Percentiles rank a stretch among this genome's conserved stretches.
phyloP scores from a whole-genome alignment of 2,113 vertebrate genomes.

The Solea senegalensis region DNA sequence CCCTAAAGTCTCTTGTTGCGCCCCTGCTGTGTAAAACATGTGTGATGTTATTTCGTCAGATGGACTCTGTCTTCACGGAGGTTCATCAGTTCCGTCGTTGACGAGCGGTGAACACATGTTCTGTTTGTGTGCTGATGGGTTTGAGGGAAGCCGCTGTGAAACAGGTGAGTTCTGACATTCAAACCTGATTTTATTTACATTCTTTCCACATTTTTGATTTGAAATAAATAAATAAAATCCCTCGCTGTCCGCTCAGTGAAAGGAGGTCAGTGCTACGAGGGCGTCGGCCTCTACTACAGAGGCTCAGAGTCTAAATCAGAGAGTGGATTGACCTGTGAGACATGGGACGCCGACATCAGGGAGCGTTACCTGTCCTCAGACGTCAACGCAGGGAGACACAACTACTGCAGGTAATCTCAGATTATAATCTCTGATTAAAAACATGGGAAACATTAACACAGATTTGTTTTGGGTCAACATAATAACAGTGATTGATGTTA shows the following conservation, averaged over 20 bases:
- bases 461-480: too few species aligned
- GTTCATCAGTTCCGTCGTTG: conserved; percentile 37
- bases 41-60: not conserved
- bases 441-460: too few species aligned
- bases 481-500: too few species aligned
- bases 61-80: conserved; percentile 67
- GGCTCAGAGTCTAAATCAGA: conserved; percentile 51
- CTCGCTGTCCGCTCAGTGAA: conserved; percentile 14
- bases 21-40: not conserved
- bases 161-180: conserved; percentile 45
- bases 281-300: conserved; percentile 65
- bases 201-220: not conserved
- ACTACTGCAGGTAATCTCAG: conserved; percentile 75
- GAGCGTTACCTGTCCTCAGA: conserved; percentile 28
- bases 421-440: too few species aligned
- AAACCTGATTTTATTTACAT: not conserved
- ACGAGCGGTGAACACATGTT: conserved; percentile 38
- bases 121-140: conserved; percentile 65
- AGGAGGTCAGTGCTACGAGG: conserved; percentile 53
- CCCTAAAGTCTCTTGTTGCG: too few species aligned
- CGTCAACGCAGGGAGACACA: conserved; percentile 68
- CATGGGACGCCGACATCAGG: conserved; percentile 59
- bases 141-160: conserved; percentile 67
- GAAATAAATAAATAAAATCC: too few species aligned
- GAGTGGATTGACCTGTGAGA: conserved; percentile 60